phyloP scores from a whole-genome alignment of 1,140 invertebrate genomes.

The Arion vulgaris region DNA sequence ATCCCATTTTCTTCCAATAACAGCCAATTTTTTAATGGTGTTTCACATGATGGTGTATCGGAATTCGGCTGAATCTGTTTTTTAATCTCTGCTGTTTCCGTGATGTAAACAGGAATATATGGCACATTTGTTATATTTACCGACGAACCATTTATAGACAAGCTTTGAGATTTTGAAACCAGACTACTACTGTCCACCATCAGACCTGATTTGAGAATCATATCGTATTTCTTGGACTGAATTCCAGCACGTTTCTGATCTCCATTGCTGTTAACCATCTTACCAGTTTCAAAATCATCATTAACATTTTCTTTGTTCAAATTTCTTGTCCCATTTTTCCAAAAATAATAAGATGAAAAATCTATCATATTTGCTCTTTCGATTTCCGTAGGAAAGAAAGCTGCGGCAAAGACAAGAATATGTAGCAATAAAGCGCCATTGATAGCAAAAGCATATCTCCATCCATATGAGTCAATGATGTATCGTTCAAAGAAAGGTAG shows the following conservation, averaged over 20 bases:
- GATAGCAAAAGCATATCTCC: conserved; percentile 33
- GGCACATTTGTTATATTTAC: not conserved
- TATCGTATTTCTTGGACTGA: not conserved
- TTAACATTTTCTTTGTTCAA: not conserved
- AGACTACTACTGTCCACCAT: not conserved
- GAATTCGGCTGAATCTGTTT: not conserved
- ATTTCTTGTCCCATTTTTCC: not conserved
- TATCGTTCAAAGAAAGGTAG: conserved; percentile 47
- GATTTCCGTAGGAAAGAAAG: conserved; percentile 14
- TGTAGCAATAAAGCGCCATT: conserved; percentile 21
- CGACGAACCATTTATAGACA: not conserved
- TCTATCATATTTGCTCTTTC: conserved; percentile 20
- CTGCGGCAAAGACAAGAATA: conserved; percentile 12
- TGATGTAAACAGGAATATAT: not conserved
- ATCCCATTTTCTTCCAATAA: not conserved
- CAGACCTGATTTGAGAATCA: not conserved
- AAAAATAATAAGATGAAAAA: not conserved
- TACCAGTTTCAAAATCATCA: not conserved
- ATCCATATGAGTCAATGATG: conserved; percentile 75
- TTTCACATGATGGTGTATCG: not conserved
- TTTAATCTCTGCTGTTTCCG: not conserved
- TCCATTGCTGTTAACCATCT: not conserved
- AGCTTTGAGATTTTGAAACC: not conserved
- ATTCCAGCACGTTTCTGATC: not conserved
- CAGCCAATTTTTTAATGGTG: not conserved